A percentile compares a stretch with the other conserved stretches of the same genome.
phyloP scores from a whole-genome alignment of 2,888 invertebrate genomes.

The Toxonevra muliebris region DNA sequence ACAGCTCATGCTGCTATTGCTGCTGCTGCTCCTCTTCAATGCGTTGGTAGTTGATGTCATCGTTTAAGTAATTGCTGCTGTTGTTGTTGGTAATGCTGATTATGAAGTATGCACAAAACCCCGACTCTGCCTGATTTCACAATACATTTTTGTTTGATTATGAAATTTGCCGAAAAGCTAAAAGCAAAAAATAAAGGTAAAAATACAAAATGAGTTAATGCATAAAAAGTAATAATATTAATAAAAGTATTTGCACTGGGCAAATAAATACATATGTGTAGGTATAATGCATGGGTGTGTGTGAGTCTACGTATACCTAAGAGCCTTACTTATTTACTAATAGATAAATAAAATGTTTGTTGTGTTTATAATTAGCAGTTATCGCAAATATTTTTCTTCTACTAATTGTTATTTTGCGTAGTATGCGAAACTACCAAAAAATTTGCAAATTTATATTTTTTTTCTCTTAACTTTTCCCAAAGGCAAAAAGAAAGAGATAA shows the following conservation, averaged over 20 bases:
- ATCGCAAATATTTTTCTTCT: slow-evolving; percentile 8
- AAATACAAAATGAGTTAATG: background rate
- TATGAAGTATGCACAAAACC: too few relatives aligned
- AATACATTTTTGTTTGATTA: slow-evolving; percentile 28
- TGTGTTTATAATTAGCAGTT: slow-evolving; percentile 26
- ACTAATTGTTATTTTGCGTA: background rate
- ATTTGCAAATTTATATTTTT: background rate
- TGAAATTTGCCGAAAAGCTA: slow-evolving; percentile 25
- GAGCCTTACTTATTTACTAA: slow-evolving; percentile 11
- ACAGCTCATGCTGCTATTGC: background rate
- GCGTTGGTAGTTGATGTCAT: too few relatives aligned
- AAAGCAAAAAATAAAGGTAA: background rate
- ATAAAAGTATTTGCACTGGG: slow-evolving; percentile 4
- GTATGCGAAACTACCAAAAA: too few relatives aligned
- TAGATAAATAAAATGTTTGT: slow-evolving; percentile 5
- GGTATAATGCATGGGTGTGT: background rate
- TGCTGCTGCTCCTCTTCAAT: background rate
- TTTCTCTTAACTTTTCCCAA: background rate
- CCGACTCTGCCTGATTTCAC: background rate
- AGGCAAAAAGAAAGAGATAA: background rate
- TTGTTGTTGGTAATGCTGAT: background rate
- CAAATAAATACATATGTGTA: background rate
- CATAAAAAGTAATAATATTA: background rate
- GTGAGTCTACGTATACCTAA: background rate
- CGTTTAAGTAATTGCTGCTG: background rate